Base-by-base conservation (phyloP, 1,140 invertebrate genomes). In the Lasioglossum albipes region DNA sequence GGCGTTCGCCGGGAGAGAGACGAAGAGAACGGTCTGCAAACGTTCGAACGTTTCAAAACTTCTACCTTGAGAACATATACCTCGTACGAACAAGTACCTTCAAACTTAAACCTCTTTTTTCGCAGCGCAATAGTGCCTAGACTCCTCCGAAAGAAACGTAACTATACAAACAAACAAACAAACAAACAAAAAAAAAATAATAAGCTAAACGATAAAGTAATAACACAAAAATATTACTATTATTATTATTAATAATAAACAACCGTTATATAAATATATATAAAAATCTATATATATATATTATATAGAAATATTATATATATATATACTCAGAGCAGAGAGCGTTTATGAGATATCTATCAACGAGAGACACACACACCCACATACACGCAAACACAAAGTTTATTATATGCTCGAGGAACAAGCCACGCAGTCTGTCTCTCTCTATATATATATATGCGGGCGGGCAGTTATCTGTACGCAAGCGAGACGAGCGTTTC, bases 51-150 rank as follows among this genome's bases (percentile, higher is more conserved):
- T 80, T 77, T 65, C 27, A 82, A 49, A 82, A 84, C 81, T 85
- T 91, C 89, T 92, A 92, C 92, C 92, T 92, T 92, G 86, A 88
- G 88, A 90, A 80, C 84, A 92, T 91, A 93, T 93, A 93, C 92
- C 92, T 93, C 92, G 90, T 90, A 91, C 89, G 90, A 91, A 92
- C 91, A 91, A 92, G 92, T 93, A 93, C 92, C 92, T 93, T 92
- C 87, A 91, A 91, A 91, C 87, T 90, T 89, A 90, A 83, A 89
- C 89, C 91, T 91, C 89, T 89, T 88, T 85, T 89, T 88, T 85
- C 88, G 88, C 91, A 92, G 91, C 90, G 91, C 91, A 92, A 92
- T 92, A 92, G 91, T 93, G 92, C 92, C 90, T 91, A 90, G 84
- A 85, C 90, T 89, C 89, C 88, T 87, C 85, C 84, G 77, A 84